Percentiles rank a stretch among this genome's conserved stretches.
Conservation (phyloP, 35 echinoderm and acorn worm genomes). For the Apostichopus parvimensis region DNA sequence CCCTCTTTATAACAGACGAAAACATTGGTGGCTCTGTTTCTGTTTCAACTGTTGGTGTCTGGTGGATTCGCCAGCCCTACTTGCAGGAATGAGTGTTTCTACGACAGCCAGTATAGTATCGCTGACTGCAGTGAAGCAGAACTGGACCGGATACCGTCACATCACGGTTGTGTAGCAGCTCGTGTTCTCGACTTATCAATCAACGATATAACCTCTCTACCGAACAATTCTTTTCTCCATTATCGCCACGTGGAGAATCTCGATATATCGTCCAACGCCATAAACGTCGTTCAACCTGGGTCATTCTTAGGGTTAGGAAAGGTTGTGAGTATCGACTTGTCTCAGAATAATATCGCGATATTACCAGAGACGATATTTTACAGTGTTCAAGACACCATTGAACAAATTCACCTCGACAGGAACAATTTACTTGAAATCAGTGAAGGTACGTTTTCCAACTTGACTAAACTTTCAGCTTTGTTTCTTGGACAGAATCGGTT, state of each 20-base stretch:
- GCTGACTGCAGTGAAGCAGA: neutral
- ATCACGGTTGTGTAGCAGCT: neutral
- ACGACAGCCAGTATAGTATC: neutral
- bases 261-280: constrained; percentile 10
- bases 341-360: neutral
- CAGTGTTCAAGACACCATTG: neutral
- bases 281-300: neutral
- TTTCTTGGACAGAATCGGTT: constrained; percentile 20
- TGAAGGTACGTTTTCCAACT: neutral
- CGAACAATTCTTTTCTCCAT: neutral
- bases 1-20: too few relatives aligned
- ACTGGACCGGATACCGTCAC: neutral
- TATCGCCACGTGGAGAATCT: too few relatives aligned
- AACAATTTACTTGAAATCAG: neutral
- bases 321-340: neutral
- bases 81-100: neutral
- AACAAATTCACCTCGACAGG: constrained; percentile 13
- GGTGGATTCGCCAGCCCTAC: neutral
- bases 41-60: too few relatives aligned
- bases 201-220: neutral
- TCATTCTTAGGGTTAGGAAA: too few relatives aligned
- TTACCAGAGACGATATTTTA: neutral
- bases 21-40: too few relatives aligned
- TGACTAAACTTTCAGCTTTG: constrained; percentile 9
- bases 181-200: neutral